Percentiles rank a stretch among this genome's conserved stretches.
phyloP scores from a whole-genome alignment of 2,113 vertebrate genomes.

The Erythrocercus mccallii region DNA sequence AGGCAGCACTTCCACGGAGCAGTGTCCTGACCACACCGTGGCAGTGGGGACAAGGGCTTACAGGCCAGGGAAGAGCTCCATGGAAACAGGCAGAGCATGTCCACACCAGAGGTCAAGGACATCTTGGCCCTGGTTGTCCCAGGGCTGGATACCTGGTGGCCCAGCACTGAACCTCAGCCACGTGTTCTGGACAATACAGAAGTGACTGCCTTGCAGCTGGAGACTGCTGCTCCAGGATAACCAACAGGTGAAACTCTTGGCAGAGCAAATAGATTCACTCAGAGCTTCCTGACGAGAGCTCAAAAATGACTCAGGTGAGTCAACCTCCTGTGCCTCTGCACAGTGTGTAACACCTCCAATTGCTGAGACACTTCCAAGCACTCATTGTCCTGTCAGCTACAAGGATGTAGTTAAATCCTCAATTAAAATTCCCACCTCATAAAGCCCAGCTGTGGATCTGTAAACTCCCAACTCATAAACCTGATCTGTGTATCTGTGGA shows the following conservation, averaged over 20 bases:
- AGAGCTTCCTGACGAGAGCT: neutral
- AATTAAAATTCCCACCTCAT: neutral
- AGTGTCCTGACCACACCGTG: neutral
- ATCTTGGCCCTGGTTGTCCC: neutral
- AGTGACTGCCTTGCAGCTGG: neutral
- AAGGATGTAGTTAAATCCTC: neutral
- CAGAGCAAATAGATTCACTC: neutral
- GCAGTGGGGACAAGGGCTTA: fast-evolving
- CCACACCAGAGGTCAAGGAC: neutral
- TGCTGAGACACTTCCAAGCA: neutral
- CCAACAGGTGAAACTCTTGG: neutral
- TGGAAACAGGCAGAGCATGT: neutral
- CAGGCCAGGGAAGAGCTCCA: neutral
- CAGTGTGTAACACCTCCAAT: neutral
- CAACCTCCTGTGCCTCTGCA: neutral
- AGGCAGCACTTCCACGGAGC: neutral
- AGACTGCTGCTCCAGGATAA: neutral
- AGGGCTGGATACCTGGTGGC: neutral
- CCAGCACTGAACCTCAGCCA: neutral
- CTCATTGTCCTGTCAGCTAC: neutral
- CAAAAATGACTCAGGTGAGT: neutral
- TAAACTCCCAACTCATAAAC: neutral
- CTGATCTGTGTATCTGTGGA: neutral
- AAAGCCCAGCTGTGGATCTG: neutral
- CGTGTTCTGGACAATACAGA: neutral